Evolutionary conservation across 2,888 invertebrate genomes (phyloP), one percentile per base, ranked within the genome.

Genomic region (Lomographa bimaculata): DNA sequence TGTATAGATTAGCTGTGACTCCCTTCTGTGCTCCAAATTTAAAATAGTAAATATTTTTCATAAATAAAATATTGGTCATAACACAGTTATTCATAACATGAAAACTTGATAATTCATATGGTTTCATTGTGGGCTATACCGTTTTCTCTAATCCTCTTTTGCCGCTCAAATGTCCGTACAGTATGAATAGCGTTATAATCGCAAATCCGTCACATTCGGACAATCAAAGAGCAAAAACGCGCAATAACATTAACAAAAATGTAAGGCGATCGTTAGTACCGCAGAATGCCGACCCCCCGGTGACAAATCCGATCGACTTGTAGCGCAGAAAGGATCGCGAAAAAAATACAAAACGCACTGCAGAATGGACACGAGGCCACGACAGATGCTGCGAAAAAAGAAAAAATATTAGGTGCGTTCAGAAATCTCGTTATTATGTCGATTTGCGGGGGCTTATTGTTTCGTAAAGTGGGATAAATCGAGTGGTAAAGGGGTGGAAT

Each of bases 121-220:
- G 45, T 41, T 24, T 53, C 41, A 64, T 68, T 67, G 63, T 62
- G 50, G 52, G 52, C 44, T 32, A 33, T 50, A 56, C 50, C 51
- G 56, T 55, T 64, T 51, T 50, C 50, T 30, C 28, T 72, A 74
- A 74, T 73, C 74, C 81, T 60, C 77, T 80, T 76, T 76, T 56
- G 58, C 54, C 57, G 54, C 67, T 67, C 68, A 67, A 74, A 77
- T 70, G 68, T 67, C 64, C 60, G 64, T 70, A 64, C 58, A 33
- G 38, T 44, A 32, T 57, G 62, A 77, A 76, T 63, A 63, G 63
- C 60, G 60, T 67, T 66, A 60, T 70, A 72, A 70, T 74, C 75
- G 72, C 78, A 80, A 79, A 82, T 80, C 80, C 77, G 71, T 79
- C 77, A 76, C 78, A 79, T 78, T 81, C 74, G 75, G 80, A 82